Percentiles rank a stretch among this genome's conserved stretches.
phyloP scores from a whole-genome alignment of 2,113 vertebrate species.

The Mobula birostris region DNA sequence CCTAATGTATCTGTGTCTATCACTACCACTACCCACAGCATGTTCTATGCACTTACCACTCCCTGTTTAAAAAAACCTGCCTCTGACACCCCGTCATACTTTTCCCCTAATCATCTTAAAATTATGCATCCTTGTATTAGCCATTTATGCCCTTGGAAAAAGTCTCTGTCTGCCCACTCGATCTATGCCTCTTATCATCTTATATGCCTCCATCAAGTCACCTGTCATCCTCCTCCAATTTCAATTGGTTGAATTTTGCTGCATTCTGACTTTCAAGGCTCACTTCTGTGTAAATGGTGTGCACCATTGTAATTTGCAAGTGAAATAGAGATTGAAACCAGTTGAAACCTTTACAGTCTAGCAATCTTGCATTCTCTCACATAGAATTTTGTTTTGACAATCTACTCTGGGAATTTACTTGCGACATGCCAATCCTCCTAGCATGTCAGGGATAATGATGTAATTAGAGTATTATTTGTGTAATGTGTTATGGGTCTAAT shows the following conservation, averaged over 20 bases:
- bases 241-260: background rate
- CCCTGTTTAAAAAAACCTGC: no score
- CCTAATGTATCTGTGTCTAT: no score
- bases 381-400: conserved; percentile 15
- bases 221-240: no score
- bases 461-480: background rate
- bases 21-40: no score
- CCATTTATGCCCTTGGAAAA: no score
- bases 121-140: no score
- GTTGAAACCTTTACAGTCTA: background rate
- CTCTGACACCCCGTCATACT: no score
- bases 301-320: background rate
- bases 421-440: background rate
- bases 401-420: background rate
- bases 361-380: background rate
- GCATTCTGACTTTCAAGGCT: background rate
- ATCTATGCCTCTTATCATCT: no score
- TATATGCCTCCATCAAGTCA: no score
- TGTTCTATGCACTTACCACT: no score
- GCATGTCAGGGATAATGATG: background rate
- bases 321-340: background rate
- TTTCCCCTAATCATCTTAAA: no score
- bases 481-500: background rate
- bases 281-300: background rate
- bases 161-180: no score